A percentile compares a stretch with the other conserved stretches of the same genome.
phyloP scores from a whole-genome alignment of 2,113 vertebrate species.

The Nerophis ophidion region DNA sequence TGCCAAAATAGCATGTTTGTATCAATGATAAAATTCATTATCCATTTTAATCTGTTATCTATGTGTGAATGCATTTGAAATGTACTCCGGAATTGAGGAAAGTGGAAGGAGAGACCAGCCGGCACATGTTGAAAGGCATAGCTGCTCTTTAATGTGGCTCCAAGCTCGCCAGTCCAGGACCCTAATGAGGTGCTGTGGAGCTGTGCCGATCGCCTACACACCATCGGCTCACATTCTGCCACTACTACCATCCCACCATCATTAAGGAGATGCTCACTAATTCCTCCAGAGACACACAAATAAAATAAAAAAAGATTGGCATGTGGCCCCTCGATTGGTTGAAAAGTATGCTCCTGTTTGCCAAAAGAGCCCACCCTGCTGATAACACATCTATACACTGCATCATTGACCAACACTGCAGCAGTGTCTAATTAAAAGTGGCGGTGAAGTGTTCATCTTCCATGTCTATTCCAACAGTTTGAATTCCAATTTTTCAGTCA shows the following conservation, averaged over 20 bases:
- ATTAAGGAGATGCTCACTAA: slow-evolving; percentile 61
- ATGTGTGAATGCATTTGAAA: slow-evolving; percentile 42
- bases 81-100: slow-evolving; percentile 41
- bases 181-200: slow-evolving; percentile 67
- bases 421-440: slow-evolving; percentile 15
- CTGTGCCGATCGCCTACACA: slow-evolving; percentile 52
- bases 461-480: neutral
- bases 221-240: slow-evolving; percentile 50
- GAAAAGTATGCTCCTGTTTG: slow-evolving; percentile 19
- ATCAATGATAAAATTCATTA: neutral
- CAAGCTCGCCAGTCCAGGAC: slow-evolving; percentile 54
- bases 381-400: slow-evolving; percentile 9
- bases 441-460: neutral
- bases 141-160: slow-evolving; percentile 68
- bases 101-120: slow-evolving; percentile 58
- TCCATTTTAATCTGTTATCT: slow-evolving; percentile 14
- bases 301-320: slow-evolving; percentile 28
- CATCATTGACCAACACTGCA: slow-evolving; percentile 20
- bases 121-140: slow-evolving; percentile 69
- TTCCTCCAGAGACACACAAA: slow-evolving; percentile 45
- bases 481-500: neutral
- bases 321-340: slow-evolving; percentile 17
- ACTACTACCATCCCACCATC: slow-evolving; percentile 47
- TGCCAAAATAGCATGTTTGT: neutral
- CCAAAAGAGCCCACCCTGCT: slow-evolving; percentile 20